These are phyloP conservation scores for Chelonoidis abingdonii DNA, from an alignment of 2,113 vertebrate species.

Conservation along the genomic window DNA sequence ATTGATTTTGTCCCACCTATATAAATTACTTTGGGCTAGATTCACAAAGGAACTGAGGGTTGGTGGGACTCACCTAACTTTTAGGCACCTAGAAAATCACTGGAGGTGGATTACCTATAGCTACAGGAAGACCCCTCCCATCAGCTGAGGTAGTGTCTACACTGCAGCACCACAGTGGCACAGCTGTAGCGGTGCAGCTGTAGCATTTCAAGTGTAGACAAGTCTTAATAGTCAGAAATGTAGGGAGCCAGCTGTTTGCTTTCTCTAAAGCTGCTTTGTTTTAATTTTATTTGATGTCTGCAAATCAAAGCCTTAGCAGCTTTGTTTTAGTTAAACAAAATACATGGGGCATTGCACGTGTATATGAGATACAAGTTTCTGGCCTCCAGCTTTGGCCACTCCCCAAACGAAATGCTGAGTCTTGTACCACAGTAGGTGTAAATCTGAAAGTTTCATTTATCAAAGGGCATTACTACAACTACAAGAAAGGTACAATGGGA, in stretches of 20 bases:
- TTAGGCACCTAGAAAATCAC: background rate
- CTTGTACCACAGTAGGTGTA: slow-evolving; percentile 53
- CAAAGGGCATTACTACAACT: slow-evolving; percentile 54
- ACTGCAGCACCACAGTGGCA: too few relatives aligned
- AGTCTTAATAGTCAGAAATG: background rate
- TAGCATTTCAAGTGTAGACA: background rate
- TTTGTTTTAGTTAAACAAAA: slow-evolving; percentile 75
- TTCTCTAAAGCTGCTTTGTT: slow-evolving; percentile 64
- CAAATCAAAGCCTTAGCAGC: slow-evolving; percentile 68
- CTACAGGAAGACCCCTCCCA: background rate
- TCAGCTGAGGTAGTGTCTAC: too few relatives aligned
- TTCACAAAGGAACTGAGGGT: too few relatives aligned
- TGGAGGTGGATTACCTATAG: background rate
- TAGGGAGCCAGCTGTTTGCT: background rate
- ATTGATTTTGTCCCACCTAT: too few relatives aligned
- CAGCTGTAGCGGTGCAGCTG: background rate
- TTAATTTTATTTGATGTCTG: slow-evolving; percentile 66
- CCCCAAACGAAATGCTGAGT: slow-evolving; percentile 67
- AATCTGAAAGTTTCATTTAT: slow-evolving; percentile 68
- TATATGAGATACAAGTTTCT: slow-evolving; percentile 53
- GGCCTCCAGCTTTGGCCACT: slow-evolving; percentile 66
- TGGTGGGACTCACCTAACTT: too few relatives aligned
- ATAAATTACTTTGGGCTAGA: too few relatives aligned
- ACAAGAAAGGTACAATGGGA: slow-evolving; percentile 59
- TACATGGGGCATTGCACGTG: slow-evolving; percentile 55